Percentiles rank a stretch among this genome's conserved stretches.
These are phyloP conservation scores for Virgularia gustaviana DNA, from an alignment of 92 coral and sea anemone species.

Conservation along the genomic window DNA sequence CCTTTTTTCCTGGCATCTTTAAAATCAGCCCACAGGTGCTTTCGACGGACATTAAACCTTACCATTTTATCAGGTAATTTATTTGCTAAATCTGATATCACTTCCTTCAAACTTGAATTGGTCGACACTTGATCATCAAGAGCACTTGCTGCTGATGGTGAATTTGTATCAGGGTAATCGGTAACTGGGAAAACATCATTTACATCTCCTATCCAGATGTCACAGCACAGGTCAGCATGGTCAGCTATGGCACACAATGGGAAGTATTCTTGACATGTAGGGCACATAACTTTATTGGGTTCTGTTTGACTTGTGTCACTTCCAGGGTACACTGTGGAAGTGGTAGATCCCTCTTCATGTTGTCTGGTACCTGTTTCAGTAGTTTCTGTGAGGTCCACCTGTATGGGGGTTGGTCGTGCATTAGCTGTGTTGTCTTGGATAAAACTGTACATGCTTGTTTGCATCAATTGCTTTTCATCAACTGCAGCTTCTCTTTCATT, in stretches of 20 bases:
- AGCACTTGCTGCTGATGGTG: conserved; percentile 5
- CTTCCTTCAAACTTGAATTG: conserved; percentile 1
- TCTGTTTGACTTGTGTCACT: too few species aligned
- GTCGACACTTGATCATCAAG: background rate
- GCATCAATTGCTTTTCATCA: too few species aligned
- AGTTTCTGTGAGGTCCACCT: too few species aligned
- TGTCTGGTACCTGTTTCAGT: too few species aligned
- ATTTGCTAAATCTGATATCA: conserved; percentile 1
- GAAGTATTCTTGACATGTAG: conserved; percentile 1
- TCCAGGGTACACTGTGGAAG: too few species aligned
- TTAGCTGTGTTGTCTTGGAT: too few species aligned
- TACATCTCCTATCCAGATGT: conserved; percentile 5
- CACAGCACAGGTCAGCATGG: conserved; percentile 18
- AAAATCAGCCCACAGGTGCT: conserved; percentile 25
- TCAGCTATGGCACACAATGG: conserved; percentile 8
- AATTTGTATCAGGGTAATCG: background rate
- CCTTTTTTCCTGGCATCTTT: background rate
- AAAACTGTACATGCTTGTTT: too few species aligned
- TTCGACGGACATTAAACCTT: conserved; percentile 14
- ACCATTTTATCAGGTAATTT: conserved; percentile 18
- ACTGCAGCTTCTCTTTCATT: too few species aligned
- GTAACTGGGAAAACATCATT: background rate
- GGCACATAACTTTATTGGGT: conserved; percentile 1
- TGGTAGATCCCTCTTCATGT: too few species aligned
- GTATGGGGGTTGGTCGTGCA: too few species aligned